These are phyloP conservation scores for Sussaba pulchella DNA, from an alignment of 2,888 invertebrate genomes.

Conservation along the genomic window DNA sequence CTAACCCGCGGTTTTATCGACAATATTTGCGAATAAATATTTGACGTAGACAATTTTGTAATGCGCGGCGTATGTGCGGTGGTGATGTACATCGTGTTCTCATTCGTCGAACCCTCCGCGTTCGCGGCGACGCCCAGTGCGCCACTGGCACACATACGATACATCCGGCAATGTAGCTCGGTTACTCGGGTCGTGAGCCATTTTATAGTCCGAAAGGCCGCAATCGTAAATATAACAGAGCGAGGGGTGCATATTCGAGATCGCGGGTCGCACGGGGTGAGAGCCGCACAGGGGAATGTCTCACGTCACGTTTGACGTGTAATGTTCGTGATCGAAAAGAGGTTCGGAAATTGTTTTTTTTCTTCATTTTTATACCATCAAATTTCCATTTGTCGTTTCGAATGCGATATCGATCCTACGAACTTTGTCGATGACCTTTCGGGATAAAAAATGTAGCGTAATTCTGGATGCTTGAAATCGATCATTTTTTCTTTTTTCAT, in stretches of 20 bases:
- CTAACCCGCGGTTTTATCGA: slow-evolving; percentile 32
- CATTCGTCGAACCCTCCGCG: slow-evolving; percentile 39
- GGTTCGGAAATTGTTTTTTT: too few species aligned
- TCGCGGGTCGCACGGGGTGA: background rate
- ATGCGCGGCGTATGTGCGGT: slow-evolving; percentile 75
- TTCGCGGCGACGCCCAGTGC: slow-evolving; percentile 7
- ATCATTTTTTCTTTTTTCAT: too few species aligned
- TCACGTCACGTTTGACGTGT: background rate
- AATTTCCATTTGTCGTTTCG: too few species aligned
- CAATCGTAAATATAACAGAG: slow-evolving; percentile 63
- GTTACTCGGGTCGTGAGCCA: slow-evolving; percentile 43
- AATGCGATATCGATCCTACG: too few species aligned
- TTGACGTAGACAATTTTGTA: slow-evolving; percentile 78
- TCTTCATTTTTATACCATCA: too few species aligned
- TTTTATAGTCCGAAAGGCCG: slow-evolving; percentile 61
- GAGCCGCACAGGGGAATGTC: background rate
- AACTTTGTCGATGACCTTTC: too few species aligned
- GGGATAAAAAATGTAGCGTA: too few species aligned
- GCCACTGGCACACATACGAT: slow-evolving; percentile 19
- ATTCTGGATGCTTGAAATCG: too few species aligned
- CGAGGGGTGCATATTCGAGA: slow-evolving; percentile 38
- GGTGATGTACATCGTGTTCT: slow-evolving; percentile 72
- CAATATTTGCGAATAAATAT: slow-evolving; percentile 78
- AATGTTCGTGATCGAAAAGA: too few species aligned
- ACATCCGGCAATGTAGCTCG: slow-evolving; percentile 36